Percentiles rank a stretch among this genome's conserved stretches.
phyloP scores from a whole-genome alignment of 2,797 vertebrate species.

The Triplophysa bombifrons region DNA sequence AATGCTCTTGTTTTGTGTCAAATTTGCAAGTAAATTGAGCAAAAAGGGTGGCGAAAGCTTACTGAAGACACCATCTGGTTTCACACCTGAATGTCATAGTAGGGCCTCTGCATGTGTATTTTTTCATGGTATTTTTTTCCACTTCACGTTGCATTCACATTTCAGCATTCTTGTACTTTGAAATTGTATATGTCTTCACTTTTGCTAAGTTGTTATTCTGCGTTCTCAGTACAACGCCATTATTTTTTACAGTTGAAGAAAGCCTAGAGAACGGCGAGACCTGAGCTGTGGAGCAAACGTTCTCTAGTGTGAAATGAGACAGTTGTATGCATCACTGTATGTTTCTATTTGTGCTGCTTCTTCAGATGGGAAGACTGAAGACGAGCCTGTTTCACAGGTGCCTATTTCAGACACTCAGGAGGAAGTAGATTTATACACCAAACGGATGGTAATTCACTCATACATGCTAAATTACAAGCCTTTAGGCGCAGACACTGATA shows the following conservation, averaged over 20 bases:
- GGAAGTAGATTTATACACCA: slow-evolving; percentile 43
- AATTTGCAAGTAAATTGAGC: slow-evolving; percentile 6
- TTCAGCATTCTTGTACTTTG: background rate
- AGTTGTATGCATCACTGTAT: slow-evolving; percentile 36
- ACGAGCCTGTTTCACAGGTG: slow-evolving; percentile 18
- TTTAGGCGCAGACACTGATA: slow-evolving; percentile 59
- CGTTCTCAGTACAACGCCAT: background rate
- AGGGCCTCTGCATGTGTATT: background rate
- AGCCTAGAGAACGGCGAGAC: background rate
- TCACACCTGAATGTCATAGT: background rate
- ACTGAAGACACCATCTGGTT: background rate
- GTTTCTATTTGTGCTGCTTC: slow-evolving; percentile 16
- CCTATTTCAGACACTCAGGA: slow-evolving; percentile 31
- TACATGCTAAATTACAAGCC: slow-evolving; percentile 57
- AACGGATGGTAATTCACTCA: slow-evolving; percentile 63
- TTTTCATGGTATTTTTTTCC: background rate
- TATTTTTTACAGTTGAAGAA: background rate
- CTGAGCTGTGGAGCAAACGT: background rate
- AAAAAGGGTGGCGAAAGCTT: background rate
- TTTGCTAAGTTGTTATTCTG: background rate
- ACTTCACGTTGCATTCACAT: background rate
- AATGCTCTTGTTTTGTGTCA: background rate
- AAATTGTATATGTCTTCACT: background rate
- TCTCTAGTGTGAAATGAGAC: slow-evolving; percentile 1
- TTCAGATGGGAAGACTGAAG: slow-evolving; percentile 38